These are phyloP conservation scores for Halcyon chelicuti DNA, from an alignment of 2,797 vertebrate species.

Conservation along the genomic window DNA sequence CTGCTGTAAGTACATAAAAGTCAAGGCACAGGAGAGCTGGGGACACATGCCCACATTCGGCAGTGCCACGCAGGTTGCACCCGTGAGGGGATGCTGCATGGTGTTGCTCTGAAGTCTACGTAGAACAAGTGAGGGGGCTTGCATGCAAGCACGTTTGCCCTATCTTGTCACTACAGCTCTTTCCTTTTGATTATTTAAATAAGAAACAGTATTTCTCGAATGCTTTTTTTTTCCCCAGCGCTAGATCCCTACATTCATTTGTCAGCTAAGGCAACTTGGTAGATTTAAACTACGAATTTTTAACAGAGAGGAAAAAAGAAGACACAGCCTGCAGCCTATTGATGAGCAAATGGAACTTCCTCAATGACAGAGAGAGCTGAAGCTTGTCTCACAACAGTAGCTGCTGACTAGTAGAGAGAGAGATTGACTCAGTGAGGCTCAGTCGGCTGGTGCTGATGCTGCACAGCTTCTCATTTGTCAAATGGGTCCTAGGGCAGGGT, in stretches of 20 bases:
- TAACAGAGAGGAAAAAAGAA: slow-evolving; percentile 33
- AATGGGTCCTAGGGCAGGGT: slow-evolving; percentile 83
- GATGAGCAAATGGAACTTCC: slow-evolving; percentile 80
- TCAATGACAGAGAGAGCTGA: slow-evolving; percentile 77
- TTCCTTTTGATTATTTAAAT: slow-evolving; percentile 72
- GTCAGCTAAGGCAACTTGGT: slow-evolving; percentile 79
- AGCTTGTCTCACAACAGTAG: slow-evolving; percentile 76
- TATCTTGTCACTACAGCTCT: slow-evolving; percentile 74
- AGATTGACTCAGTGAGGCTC: slow-evolving; percentile 78
- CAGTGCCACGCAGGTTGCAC: slow-evolving; percentile 94
- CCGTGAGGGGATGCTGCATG: slow-evolving; percentile 95
- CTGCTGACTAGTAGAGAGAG: slow-evolving; percentile 70
- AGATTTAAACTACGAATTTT: slow-evolving; percentile 63
- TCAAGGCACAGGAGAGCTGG: slow-evolving; percentile 96
- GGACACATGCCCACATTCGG: slow-evolving; percentile 95
- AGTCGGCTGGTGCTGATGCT: slow-evolving; percentile 78
- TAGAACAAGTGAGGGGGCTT: slow-evolving; percentile 82
- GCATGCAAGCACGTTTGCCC: slow-evolving; percentile 79
- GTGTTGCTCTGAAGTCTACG: slow-evolving; percentile 84
- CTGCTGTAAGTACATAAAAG: slow-evolving; percentile 99
- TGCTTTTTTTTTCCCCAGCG: neutral
- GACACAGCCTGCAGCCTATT: slow-evolving; percentile 77
- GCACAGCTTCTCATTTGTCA: slow-evolving; percentile 85
- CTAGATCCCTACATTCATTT: slow-evolving; percentile 69
- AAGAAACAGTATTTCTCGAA: slow-evolving; percentile 24